A percentile compares a stretch with the other conserved stretches of the same genome.
These are phyloP conservation scores for Hippopotamyrus pictus DNA, from an alignment of 2,797 vertebrate species.

Conservation along the genomic window DNA sequence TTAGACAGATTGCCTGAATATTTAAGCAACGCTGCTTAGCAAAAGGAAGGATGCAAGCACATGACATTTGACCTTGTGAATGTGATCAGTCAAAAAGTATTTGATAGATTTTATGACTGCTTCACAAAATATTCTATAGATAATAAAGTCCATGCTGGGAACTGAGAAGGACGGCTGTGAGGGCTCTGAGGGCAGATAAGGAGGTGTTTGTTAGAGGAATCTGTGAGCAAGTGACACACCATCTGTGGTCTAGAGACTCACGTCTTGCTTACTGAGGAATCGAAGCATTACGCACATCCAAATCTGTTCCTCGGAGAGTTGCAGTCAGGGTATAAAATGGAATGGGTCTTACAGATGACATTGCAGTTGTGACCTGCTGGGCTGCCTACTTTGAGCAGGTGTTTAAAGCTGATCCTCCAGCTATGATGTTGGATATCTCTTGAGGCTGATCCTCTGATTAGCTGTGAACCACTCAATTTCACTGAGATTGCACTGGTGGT, in stretches of 20 bases:
- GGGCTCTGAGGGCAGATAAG: background rate
- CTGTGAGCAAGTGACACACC: background rate
- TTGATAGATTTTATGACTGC: background rate
- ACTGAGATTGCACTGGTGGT: background rate
- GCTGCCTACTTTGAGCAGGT: background rate
- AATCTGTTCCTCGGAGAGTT: background rate
- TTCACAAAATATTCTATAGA: background rate
- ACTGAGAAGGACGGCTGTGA: background rate
- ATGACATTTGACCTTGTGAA: background rate
- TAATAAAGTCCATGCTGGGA: background rate
- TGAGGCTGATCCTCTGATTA: background rate
- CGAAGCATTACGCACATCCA: background rate
- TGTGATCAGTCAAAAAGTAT: background rate
- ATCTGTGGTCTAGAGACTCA: background rate
- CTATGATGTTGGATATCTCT: background rate
- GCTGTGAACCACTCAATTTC: background rate
- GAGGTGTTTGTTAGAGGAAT: background rate
- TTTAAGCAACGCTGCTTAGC: background rate
- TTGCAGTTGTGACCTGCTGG: background rate
- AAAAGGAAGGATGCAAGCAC: background rate
- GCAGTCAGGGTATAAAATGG: background rate
- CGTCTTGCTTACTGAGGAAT: background rate
- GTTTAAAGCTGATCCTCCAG: background rate
- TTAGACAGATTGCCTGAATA: background rate
- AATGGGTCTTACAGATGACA: background rate